Conservation (phyloP, 2,888 invertebrate species). For the Rhimphoctona megacephalus region DNA sequence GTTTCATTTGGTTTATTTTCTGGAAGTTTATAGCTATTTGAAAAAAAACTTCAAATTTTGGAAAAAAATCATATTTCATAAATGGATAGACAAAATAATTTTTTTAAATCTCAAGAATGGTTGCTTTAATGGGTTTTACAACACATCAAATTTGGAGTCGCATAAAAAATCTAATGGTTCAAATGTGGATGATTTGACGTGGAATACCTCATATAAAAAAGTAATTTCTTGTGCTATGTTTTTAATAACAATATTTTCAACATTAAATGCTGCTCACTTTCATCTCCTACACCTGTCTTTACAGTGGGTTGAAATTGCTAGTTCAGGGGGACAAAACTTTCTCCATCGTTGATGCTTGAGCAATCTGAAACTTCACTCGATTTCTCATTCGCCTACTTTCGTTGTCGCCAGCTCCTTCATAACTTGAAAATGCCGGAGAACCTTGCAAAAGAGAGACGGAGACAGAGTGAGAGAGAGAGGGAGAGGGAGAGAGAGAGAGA, state of each 20-base stretch:
- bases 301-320: conserved; percentile 16
- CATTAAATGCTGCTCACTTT: neutral
- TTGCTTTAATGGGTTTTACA: neutral
- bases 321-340: conserved; percentile 13
- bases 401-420: conserved; percentile 10
- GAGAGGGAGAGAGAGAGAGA: neutral
- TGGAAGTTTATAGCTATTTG: too few species aligned
- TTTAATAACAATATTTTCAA: neutral
- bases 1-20: too few species aligned
- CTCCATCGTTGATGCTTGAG: conserved; percentile 29
- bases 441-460: neutral
- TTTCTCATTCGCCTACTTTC: conserved; percentile 38
- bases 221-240: neutral
- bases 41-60: too few species aligned
- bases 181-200: neutral
- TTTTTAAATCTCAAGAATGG: neutral
- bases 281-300: neutral
- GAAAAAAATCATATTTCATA: too few species aligned
- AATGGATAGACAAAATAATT: neutral
- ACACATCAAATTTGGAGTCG: neutral
- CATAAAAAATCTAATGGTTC: neutral
- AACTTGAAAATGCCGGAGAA: conserved; percentile 11
- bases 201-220: neutral
- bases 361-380: conserved; percentile 35
- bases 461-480: neutral